Evolutionary conservation across 1,140 invertebrate genomes (phyloP), one percentile per base, ranked within the genome.

Genomic region (Nasonia vitripennis): DNA sequence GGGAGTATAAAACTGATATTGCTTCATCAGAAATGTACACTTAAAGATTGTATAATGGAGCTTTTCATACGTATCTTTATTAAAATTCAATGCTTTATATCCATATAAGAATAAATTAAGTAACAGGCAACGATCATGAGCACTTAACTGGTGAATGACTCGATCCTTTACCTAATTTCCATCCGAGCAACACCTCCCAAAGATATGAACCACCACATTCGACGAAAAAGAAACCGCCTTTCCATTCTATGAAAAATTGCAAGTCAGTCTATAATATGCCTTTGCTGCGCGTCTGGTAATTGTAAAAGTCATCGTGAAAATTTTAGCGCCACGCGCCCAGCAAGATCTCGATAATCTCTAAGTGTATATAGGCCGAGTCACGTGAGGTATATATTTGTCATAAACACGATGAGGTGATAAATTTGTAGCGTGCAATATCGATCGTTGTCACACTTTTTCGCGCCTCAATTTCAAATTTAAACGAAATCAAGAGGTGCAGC

Each of bases 271-370:
- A 37, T 37, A n/a, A 62, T 20, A n/a, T 20, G 17, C 7, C 2
- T 4, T 14, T 20, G 7, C 6, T 62, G 20, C 3, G 55, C 3
- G 55, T n/a, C 20, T 20, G 10, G 10, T 12, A 31, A 31, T 73
- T 31, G 27, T 20, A 37, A 73, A 73, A 73, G 70, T 73, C 70
- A 73, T 73, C 70, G 70, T 73, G 70, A 11, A 73, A 31, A 0
- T 73, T 73, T 73, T 31, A 73, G 34, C 20, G 20, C 55, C 55
- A 6, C 55, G 20, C 20, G 17, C 4, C 17, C 17, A 0, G 20
- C 1, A 4, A n/a, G 17, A 62, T 62, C 55, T 62, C 20, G 17
- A 62, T 62, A 62, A 62, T 62, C 20, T 62, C 55, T 62, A 62
- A 62, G 17, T 62, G n/a, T n/a, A 20, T 62, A 20, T 62, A 20